Conservation (phyloP, 2,113 vertebrate genomes). For the Triplophysa tibetana region DNA sequence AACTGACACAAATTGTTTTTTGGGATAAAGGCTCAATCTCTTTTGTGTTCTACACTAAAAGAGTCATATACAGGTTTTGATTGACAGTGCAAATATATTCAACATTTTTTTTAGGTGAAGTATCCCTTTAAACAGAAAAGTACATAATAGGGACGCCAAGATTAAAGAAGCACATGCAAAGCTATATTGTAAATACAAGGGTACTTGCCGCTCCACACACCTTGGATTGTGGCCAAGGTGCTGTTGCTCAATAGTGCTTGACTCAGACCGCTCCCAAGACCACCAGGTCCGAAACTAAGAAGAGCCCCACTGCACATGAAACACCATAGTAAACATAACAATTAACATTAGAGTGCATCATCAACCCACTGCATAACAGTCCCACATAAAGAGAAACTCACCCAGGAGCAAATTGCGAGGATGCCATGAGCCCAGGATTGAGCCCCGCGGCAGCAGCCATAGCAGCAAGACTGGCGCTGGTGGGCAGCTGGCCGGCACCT, state of each 20-base stretch:
- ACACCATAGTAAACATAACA: conserved; percentile 14
- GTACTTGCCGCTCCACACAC: conserved; percentile 73
- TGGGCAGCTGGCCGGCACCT: conserved; percentile 84
- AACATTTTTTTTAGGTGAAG: too few relatives aligned
- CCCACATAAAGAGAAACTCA: conserved; percentile 65
- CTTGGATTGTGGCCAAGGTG: conserved; percentile 98
- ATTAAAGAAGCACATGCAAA: conserved; percentile 6
- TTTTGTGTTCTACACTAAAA: too few relatives aligned
- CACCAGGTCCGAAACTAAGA: conserved; percentile 91
- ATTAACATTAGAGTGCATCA: conserved; percentile 9
- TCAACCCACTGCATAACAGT: not conserved
- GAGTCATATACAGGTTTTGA: too few relatives aligned
- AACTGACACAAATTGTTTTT: too few relatives aligned
- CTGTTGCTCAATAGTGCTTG: conserved; percentile 97
- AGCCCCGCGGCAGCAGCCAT: conserved; percentile 97
- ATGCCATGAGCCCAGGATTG: conserved; percentile 92
- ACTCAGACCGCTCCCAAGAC: conserved; percentile 87
- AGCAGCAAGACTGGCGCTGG: conserved; percentile 91
- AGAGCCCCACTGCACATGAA: conserved; percentile 85
- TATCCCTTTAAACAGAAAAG: too few relatives aligned
- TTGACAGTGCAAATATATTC: too few relatives aligned
- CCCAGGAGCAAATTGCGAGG: conserved; percentile 93
- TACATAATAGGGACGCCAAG: too few relatives aligned
- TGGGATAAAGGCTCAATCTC: too few relatives aligned
- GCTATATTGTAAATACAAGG: conserved; percentile 23